Evolutionary conservation across 2,888 invertebrate species (phyloP), one percentile per base, ranked within the genome.

Genomic region (Andrena praecox): DNA sequence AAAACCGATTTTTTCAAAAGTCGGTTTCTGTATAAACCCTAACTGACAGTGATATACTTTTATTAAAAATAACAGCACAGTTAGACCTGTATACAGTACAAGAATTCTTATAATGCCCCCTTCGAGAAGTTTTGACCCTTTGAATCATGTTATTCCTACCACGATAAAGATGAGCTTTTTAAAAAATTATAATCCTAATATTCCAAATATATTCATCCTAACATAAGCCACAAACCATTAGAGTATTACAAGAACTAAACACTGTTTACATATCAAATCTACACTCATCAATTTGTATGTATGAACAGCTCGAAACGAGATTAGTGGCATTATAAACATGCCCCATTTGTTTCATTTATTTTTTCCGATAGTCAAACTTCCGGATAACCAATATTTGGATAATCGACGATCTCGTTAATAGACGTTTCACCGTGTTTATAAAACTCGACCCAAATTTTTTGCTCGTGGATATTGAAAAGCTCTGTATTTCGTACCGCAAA

Each of bases 241-340:
- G 31, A 50, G 59, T 29, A 31, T 31, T 31, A 31, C 29, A 2
- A n/a, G 10, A 67, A 24, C 48, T 50, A 31, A 7, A 50, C 12
- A n/a, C 33, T 66, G 42, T 66, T 56, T 48, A 16, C 48, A 5
- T 4, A 24, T 12, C 33, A 12, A 12, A 42, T 4, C 42, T 8
- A 16, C 2, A 12, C 27, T 31, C n/a, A 12, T 50, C 52, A 60
- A 62, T 60, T 60, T 60, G 10, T 50, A 33, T 20, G n/a, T 60
- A 35, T 20, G 52, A 54, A 69, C 33, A 75, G 20, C n/a, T 52
- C 42, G 27, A 4, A 75, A 35, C 33, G n/a, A 68, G 27, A 75
- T 50, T 33, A 27, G 4, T n/a, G 54, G 3, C 12, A 2, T 2
- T 10, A 2, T 12, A n/a, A 33, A 50, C 10, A 48, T 31, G 33